Evolutionary conservation across 2,888 invertebrate genomes (phyloP).

Genomic region (Rutpela maculata): DNA sequence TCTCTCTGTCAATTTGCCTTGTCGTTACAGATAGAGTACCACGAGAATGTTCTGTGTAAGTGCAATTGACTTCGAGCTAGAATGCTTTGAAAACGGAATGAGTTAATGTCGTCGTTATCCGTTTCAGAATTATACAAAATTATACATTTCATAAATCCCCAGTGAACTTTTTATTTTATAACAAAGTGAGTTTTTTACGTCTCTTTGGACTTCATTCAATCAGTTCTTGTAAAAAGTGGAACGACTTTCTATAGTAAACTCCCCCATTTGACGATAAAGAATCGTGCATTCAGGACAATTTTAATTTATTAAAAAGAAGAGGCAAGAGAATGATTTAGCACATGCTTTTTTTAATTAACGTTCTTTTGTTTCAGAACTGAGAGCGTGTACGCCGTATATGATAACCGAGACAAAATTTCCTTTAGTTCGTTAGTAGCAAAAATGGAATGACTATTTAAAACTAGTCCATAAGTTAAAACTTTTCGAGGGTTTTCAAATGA

Average conservation of each 20-base stretch:
- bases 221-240: not conserved
- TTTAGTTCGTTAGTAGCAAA: not conserved
- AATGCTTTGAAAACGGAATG: slow-evolving; percentile 35
- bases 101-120: slow-evolving; percentile 42
- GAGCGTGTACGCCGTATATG: not conserved
- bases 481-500: not conserved
- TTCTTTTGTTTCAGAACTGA: not conserved
- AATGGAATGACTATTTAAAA: not conserved
- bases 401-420: not conserved
- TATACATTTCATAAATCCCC: slow-evolving; percentile 35
- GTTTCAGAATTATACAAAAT: slow-evolving; percentile 33
- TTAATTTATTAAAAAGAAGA: not conserved
- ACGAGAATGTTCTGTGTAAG: slow-evolving; percentile 35
- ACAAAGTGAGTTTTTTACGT: slow-evolving; percentile 15
- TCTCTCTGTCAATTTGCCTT: slow-evolving; percentile 55
- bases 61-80: slow-evolving; percentile 37
- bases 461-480: not conserved
- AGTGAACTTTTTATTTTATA: slow-evolving; percentile 17
- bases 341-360: not conserved
- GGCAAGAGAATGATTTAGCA: not conserved
- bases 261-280: not conserved
- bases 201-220: slow-evolving; percentile 4
- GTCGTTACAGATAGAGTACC: slow-evolving; percentile 27
- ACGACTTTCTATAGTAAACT: slow-evolving; percentile 7
- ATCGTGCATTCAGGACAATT: not conserved